Evolutionary conservation across 2,888 invertebrate genomes (phyloP).

Genomic region (Sinotaia quadrata): DNA sequence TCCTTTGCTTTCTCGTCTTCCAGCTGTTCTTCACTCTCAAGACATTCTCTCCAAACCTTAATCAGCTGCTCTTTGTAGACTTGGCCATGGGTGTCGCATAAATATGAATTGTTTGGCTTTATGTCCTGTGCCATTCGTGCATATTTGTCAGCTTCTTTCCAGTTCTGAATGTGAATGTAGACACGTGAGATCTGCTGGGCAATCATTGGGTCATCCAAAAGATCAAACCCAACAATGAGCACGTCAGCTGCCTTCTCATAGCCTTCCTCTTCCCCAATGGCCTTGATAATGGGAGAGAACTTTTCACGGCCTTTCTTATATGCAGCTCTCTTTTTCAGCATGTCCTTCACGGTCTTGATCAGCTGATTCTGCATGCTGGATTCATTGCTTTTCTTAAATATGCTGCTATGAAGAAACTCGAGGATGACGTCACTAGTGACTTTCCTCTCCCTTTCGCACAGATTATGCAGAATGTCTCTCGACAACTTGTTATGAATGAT

Average conservation of each 20-base stretch:
- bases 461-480: constrained; percentile 37
- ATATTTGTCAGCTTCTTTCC: constrained; percentile 45
- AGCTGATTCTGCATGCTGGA: constrained; percentile 36
- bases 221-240: constrained; percentile 40
- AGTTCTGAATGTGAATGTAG: constrained; percentile 48
- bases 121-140: constrained; percentile 41
- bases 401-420: constrained; percentile 37
- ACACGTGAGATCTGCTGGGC: constrained; percentile 55
- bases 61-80: constrained; percentile 45
- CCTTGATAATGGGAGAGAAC: constrained; percentile 52
- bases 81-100: constrained; percentile 57
- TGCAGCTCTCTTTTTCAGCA: constrained; percentile 45
- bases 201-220: constrained; percentile 54
- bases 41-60: constrained; percentile 22
- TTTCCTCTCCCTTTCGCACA: constrained; percentile 26
- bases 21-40: constrained; percentile 28
- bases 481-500: constrained; percentile 44
- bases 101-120: constrained; percentile 45
- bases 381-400: constrained; percentile 47
- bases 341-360: constrained; percentile 41
- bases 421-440: constrained; percentile 41
- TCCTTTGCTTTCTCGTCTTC: constrained; percentile 35
- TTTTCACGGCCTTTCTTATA: constrained; percentile 39
- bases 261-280: constrained; percentile 39
- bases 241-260: constrained; percentile 44